Percentiles rank a stretch among this genome's conserved stretches.
phyloP scores from a whole-genome alignment of 2,797 vertebrate species.

The Onychomys leucogaster region DNA sequence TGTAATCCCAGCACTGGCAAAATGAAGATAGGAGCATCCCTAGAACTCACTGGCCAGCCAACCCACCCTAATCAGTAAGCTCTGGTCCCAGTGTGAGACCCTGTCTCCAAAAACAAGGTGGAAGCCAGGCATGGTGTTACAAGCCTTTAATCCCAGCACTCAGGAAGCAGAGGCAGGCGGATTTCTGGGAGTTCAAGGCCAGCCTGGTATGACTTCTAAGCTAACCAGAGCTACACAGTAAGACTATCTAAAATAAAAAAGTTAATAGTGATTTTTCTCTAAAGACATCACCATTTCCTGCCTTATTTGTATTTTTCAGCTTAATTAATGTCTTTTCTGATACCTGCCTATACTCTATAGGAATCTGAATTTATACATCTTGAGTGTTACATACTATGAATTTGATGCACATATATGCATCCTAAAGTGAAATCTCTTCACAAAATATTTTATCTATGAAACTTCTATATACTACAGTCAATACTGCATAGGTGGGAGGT shows the following conservation, averaged over 20 bases:
- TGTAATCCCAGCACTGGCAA: neutral
- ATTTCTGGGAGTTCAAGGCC: neutral
- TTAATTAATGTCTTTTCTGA: conserved; percentile 12
- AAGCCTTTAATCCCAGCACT: neutral
- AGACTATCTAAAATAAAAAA: neutral
- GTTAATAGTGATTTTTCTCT: neutral
- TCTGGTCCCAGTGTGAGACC: neutral
- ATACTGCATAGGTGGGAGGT: neutral
- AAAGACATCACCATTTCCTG: conserved; percentile 7
- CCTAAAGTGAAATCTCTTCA: conserved; percentile 17
- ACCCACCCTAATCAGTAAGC: neutral
- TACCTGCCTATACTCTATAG: neutral
- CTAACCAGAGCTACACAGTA: neutral
- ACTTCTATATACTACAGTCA: neutral
- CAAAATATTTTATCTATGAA: conserved; percentile 49
- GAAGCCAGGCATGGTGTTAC: neutral
- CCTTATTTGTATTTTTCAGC: conserved; percentile 7
- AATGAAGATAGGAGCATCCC: neutral
- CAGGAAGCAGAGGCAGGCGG: neutral
- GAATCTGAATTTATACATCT: conserved; percentile 7
- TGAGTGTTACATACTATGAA: neutral
- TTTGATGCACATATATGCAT: neutral
- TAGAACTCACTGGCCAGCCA: neutral
- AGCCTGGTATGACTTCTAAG: neutral
- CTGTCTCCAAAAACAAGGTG: neutral